Conservation (phyloP, 2,797 vertebrate species). For the Mormyrus proboscirostris region DNA sequence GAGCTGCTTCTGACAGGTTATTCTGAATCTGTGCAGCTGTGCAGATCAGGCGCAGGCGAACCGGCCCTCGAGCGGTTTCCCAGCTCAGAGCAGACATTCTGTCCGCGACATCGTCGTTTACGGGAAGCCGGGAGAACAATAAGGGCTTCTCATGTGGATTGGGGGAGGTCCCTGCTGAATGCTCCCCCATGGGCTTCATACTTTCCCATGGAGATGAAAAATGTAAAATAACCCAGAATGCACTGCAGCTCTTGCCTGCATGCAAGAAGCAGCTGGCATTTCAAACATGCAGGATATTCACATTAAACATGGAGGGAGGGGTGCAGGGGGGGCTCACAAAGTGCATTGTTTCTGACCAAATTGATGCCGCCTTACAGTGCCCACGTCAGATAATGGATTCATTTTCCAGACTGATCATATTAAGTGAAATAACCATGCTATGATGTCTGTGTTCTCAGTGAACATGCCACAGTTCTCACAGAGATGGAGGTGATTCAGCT, state of each 20-base stretch:
- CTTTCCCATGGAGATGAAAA: neutral
- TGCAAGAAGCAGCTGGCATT: constrained; percentile 43
- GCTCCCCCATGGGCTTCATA: neutral
- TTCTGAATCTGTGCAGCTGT: neutral
- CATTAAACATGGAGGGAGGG: constrained; percentile 23
- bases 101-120: neutral
- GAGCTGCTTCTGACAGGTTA: neutral
- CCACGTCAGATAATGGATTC: constrained; percentile 17
- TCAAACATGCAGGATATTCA: constrained; percentile 44
- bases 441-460: neutral
- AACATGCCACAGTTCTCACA: neutral
- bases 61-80: neutral
- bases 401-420: neutral
- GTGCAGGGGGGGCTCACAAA: constrained; percentile 30
- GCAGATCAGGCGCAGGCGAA: neutral
- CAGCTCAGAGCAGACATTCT: neutral
- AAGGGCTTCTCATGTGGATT: neutral
- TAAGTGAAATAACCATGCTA: neutral
- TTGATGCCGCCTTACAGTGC: constrained; percentile 27
- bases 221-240: constrained; percentile 10
- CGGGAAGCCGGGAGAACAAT: neutral
- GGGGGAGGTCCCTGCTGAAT: neutral
- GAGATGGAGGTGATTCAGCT: neutral
- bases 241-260: constrained; percentile 23
- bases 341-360: constrained; percentile 28